phyloP scores from a whole-genome alignment of 1,140 invertebrate species.

The Bombus turneri region DNA sequence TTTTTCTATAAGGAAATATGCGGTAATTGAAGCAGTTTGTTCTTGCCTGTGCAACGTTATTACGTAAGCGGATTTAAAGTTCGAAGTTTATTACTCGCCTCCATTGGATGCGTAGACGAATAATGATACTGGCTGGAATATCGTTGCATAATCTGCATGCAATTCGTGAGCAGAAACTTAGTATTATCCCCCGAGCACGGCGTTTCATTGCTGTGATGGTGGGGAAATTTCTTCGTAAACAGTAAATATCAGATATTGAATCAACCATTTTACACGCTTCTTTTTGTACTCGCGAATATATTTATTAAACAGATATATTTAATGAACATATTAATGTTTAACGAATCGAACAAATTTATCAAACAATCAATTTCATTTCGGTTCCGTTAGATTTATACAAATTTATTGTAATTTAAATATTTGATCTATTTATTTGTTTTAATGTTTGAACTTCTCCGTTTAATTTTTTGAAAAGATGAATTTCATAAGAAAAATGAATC shows the following conservation, averaged over 20 bases:
- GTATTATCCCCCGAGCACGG: conserved; percentile 24
- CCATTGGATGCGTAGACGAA: neutral
- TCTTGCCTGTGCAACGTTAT: neutral
- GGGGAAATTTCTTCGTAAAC: neutral
- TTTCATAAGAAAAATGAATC: neutral
- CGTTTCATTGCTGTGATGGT: neutral
- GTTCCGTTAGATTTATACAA: too few species aligned
- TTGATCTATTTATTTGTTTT: too few species aligned
- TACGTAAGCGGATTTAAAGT: conserved; percentile 21
- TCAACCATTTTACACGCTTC: too few species aligned
- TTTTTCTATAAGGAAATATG: neutral
- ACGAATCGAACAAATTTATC: too few species aligned
- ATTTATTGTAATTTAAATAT: too few species aligned
- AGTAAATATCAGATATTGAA: neutral
- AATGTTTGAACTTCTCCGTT: too few species aligned
- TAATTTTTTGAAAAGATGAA: too few species aligned
- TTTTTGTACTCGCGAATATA: too few species aligned
- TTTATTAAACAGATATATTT: too few species aligned
- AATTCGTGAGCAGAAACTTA: conserved; percentile 18
- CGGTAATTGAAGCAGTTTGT: conserved; percentile 3
- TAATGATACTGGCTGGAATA: conserved; percentile 2
- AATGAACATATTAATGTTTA: too few species aligned
- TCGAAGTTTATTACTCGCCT: conserved; percentile 12
- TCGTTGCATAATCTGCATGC: conserved; percentile 38
- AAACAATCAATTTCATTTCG: too few species aligned